Base-by-base conservation (phyloP, 2,888 invertebrate genomes). In the Andrena trimmerana region DNA sequence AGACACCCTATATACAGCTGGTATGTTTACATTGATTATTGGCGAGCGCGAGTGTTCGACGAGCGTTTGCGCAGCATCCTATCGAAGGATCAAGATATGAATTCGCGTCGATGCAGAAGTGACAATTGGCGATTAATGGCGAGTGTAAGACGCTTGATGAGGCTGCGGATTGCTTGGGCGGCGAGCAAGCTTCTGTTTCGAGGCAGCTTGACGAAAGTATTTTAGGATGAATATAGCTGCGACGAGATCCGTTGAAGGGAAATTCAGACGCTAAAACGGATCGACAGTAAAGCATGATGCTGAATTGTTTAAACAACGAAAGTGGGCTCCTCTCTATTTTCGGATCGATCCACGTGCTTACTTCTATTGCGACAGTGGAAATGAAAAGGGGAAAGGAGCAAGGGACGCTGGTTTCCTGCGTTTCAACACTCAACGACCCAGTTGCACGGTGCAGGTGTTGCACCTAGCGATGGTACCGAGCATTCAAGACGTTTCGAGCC, bases 11-110 rank as follows among this genome's bases (percentile, higher is more conserved):
- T 81, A 69, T 63, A 67, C 66, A 4, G n/a, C 62, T 66, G 42
- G 52, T 54, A 50, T 54, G 66, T 80, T 82, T 81, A 81, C 81
- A 62, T 71, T 63, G 60, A 62, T 62, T 67, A 66, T 62, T 80
- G 81, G 62, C 81, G 54, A 31, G 60, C 29, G 1, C 0, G 3
- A 59, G 31, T 33, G 31, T 50, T 33, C 48, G 54, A 52, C 6
- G 50, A 70, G 59, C 24, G 62, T 62, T 59, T 68, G 59, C 71
- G 31, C 20, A 50, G 57, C 8, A 62, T 31, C 24, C 31, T 7
- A 6, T 33, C 24, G 8, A 42, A 20, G 31, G 13, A 54, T 57
- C 57, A 50, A 29, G 10, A 27, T 50, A 13, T 50, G 36, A 8
- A 24, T 57, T 57, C 24, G 27, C 10, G 10, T 2, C 4, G 27